Conservation (phyloP, 2,888 invertebrate genomes). For the Chymomyza procnemis region DNA sequence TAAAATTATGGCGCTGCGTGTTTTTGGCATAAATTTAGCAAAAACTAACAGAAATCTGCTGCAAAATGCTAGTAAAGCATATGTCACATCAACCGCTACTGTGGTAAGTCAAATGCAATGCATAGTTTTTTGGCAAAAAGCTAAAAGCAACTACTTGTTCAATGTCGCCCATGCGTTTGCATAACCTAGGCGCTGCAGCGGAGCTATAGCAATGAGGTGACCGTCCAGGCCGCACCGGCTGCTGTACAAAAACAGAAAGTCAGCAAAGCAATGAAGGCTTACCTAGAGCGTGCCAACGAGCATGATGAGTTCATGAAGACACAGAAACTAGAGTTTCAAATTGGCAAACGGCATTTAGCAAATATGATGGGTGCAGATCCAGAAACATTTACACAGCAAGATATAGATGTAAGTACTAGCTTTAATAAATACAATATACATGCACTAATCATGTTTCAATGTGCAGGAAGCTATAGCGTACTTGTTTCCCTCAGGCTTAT, state of each 20-base stretch:
- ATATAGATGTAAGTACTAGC: slow-evolving; percentile 85
- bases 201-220: slow-evolving; percentile 66
- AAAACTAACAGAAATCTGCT: slow-evolving; percentile 69
- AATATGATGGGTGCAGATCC: slow-evolving; percentile 99
- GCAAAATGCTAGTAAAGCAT: slow-evolving; percentile 51
- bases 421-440: neutral
- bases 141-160: neutral
- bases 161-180: slow-evolving; percentile 43
- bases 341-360: slow-evolving; percentile 96
- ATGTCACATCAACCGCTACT: slow-evolving; percentile 23
- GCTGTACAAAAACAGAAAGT: slow-evolving; percentile 81
- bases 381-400: slow-evolving; percentile 90
- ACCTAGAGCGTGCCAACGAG: slow-evolving; percentile 88
- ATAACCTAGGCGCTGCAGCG: slow-evolving; percentile 50
- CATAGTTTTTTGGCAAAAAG: neutral
- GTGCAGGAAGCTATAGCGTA: slow-evolving; percentile 91
- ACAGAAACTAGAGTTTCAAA: slow-evolving; percentile 88
- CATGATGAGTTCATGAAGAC: slow-evolving; percentile 91
- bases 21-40: slow-evolving; percentile 67
- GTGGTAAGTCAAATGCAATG: slow-evolving; percentile 35
- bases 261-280: slow-evolving; percentile 93
- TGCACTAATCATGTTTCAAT: neutral
- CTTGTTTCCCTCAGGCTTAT: slow-evolving; percentile 96
- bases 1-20: slow-evolving; percentile 64
- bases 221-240: slow-evolving; percentile 70